Conservation (phyloP, 2,888 invertebrate species). For the Phaonia tiefii region DNA sequence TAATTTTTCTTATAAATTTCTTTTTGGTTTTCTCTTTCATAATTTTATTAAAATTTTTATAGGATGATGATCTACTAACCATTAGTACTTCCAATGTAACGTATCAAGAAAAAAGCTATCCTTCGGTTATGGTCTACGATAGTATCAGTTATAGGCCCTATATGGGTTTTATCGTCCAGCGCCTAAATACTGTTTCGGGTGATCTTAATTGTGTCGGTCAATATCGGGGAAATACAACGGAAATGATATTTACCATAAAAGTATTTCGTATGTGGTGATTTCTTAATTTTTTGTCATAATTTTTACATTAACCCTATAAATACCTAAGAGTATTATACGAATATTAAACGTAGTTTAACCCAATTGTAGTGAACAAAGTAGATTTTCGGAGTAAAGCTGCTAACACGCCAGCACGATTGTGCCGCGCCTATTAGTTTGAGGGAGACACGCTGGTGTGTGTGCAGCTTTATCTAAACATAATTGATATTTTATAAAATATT, state of each 20-base stretch:
- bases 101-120: conserved; percentile 67
- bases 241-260: conserved; percentile 45
- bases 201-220: conserved; percentile 67
- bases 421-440: too few species aligned
- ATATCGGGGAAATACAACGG: conserved; percentile 50
- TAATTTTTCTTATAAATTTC: conserved; percentile 17
- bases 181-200: conserved; percentile 63
- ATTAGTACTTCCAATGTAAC: conserved; percentile 69
- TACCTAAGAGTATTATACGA: not conserved
- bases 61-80: conserved; percentile 66
- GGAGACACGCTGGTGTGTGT: too few species aligned
- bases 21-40: conserved; percentile 15
- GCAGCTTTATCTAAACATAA: too few species aligned
- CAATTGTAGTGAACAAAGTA: not conserved
- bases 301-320: not conserved
- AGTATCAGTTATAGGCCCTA: conserved; percentile 71
- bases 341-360: not conserved
- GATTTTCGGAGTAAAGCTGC: too few species aligned
- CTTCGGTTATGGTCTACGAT: conserved; percentile 56
- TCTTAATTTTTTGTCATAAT: not conserved
- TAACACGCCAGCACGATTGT: too few species aligned
- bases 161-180: conserved; percentile 71
- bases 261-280: conserved; percentile 61
- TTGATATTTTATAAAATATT: too few species aligned
- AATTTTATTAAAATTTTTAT: conserved; percentile 38